These are phyloP conservation scores for Oreochromis grahami DNA, from an alignment of 2,797 vertebrate genomes.

Conservation along the genomic window DNA sequence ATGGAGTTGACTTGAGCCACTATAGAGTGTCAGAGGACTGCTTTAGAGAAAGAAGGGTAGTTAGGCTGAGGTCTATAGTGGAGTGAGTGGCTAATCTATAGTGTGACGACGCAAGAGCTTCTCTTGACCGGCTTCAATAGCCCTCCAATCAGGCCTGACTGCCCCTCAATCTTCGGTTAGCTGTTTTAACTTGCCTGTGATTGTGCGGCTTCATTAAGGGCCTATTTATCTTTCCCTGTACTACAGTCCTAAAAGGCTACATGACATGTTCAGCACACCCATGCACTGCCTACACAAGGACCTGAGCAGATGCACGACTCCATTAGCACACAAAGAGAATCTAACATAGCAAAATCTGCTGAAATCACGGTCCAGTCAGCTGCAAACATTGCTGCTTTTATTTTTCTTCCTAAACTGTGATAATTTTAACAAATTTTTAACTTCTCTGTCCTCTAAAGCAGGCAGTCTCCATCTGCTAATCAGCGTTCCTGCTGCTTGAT, in stretches of 20 bases:
- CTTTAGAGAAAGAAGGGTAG: conserved; percentile 48
- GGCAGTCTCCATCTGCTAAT: not conserved
- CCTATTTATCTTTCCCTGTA: conserved; percentile 67
- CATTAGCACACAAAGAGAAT: conserved; percentile 16
- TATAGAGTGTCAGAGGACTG: conserved; percentile 52
- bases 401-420: not conserved
- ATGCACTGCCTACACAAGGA: conserved; percentile 20
- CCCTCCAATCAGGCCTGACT: conserved; percentile 60
- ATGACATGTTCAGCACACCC: conserved; percentile 55
- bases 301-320: conserved; percentile 38
- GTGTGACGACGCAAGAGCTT: conserved; percentile 61
- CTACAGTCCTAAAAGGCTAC: conserved; percentile 50
- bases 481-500: not conserved
- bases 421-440: not conserved
- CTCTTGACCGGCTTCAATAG: conserved; percentile 53
- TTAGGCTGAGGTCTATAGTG: conserved; percentile 46
- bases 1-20: conserved; percentile 51
- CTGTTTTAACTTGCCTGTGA: conserved; percentile 72
- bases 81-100: conserved; percentile 69
- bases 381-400: not conserved
- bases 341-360: not conserved
- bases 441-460: not conserved
- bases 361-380: not conserved
- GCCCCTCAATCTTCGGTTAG: conserved; percentile 61
- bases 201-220: conserved; percentile 72